These are phyloP conservation scores for Mus spicilegus DNA, from an alignment of 2,113 vertebrate genomes.

Conservation along the genomic window DNA sequence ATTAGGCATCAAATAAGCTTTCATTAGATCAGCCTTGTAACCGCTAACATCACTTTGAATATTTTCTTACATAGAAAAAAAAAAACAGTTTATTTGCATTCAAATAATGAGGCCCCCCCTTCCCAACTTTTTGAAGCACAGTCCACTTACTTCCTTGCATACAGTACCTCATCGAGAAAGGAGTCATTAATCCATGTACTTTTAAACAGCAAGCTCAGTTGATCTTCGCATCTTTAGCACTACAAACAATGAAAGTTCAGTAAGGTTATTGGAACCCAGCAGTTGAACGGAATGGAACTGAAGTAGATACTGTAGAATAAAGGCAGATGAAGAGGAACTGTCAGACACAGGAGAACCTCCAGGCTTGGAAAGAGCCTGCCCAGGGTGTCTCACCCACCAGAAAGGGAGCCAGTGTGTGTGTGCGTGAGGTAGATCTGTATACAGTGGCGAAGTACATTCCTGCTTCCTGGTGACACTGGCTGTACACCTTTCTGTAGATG, in stretches of 20 bases:
- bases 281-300: neutral
- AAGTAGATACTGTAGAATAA: neutral
- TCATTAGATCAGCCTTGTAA: neutral
- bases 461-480: neutral
- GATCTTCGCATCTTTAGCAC: neutral
- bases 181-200: neutral
- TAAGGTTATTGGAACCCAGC: neutral
- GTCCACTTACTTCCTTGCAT: neutral
- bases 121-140: neutral
- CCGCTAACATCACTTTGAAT: neutral
- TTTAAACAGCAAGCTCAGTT: neutral
- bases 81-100: constrained; percentile 9
- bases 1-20: neutral
- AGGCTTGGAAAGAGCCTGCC: accelerated
- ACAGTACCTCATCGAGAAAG: neutral
- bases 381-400: accelerated
- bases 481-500: neutral
- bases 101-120: neutral
- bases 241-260: neutral
- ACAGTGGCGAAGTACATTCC: neutral
- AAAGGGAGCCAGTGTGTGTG: accelerated
- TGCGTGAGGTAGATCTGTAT: neutral
- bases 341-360: accelerated
- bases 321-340: neutral
- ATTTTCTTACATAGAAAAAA: neutral